Conservation (phyloP, 2,888 invertebrate genomes). For the Nomada flava region DNA sequence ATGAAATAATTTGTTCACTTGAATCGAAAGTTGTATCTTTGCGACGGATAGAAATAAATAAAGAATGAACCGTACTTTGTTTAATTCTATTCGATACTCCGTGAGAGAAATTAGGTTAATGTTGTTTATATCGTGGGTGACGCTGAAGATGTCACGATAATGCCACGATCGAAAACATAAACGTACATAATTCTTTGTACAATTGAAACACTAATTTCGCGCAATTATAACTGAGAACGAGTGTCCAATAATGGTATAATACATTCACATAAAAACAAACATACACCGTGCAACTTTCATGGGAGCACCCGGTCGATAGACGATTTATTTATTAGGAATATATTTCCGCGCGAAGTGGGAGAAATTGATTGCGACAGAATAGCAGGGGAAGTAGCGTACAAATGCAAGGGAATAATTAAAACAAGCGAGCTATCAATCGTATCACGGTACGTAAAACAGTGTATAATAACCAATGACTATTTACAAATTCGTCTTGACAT, state of each 20-base stretch:
- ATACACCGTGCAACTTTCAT: background rate
- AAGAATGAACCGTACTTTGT: conserved; percentile 5
- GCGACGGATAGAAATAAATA: background rate
- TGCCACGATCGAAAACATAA: background rate
- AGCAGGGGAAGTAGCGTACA: too few relatives aligned
- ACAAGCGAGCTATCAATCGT: conserved; percentile 20
- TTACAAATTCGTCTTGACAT: conserved; percentile 51
- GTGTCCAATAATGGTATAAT: background rate
- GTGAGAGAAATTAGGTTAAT: conserved; percentile 52
- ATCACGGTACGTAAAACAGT: conserved; percentile 24
- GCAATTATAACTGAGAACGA: background rate
- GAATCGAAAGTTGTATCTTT: conserved; percentile 6
- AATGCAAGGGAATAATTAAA: background rate
- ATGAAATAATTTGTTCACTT: conserved; percentile 2
- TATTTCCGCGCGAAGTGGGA: conserved; percentile 8
- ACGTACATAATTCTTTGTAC: background rate
- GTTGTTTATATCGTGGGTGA: conserved; percentile 50
- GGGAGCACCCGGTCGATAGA: conserved; percentile 22
- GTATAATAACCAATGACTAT: conserved; percentile 44
- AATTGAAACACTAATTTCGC: background rate
- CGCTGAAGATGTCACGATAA: conserved; percentile 1
- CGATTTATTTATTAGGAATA: conserved; percentile 20
- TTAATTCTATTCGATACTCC: background rate
- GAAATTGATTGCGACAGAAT: background rate
- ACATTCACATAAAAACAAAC: conserved; percentile 7